Base-by-base conservation (phyloP, 2,113 vertebrate genomes). In the Caranx melampygus region DNA sequence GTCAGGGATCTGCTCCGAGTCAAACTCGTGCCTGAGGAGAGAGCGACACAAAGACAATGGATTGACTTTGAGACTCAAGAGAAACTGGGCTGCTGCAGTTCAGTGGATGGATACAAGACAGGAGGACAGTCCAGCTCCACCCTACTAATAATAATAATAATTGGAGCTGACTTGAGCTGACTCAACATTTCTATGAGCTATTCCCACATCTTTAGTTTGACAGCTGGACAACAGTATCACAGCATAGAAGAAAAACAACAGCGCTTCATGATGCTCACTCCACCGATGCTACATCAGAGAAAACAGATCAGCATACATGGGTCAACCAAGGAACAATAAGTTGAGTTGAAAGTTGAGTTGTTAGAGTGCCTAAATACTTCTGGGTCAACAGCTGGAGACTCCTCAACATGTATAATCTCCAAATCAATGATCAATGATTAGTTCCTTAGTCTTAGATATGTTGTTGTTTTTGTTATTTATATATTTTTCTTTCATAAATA, bases 1-100 rank as follows among this genome's bases (percentile, higher is more conserved):
- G 96, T 99, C 97, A 31, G 98, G 98, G 83, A 99, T 98, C 92
- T 99, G 97, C 90, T 99, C 97, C 0, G 98, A 99, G 90, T 99
- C 97, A 93, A 99, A 99, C 92, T 99, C 98, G 9, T 99, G 97
- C 69, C 98, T 99, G 86, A 57, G 52, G 37, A 73, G 62, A 82
- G 11, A 75, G 18, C 55, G 15, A 7, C 21, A 18, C 26, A 64
- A 54, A 58, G 69, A 16, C 16, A 62, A n/a, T 34, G 33, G 15
- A 54, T 40, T 42, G 7, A 45, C 13, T 9, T 40, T 35, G 18
- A 14, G 18, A 14, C 10, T 16, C 20, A 16, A 44, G 45, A 7
- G n/a, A 63, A n/a, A 11, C 2, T 11, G 5, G 51, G 51, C n/a
- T 21, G 35, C 59, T 78, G n/a, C 3, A 12, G 34, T 31, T 51